Conservation (phyloP, 2,113 vertebrate genomes). For the Larimichthys crocea region DNA sequence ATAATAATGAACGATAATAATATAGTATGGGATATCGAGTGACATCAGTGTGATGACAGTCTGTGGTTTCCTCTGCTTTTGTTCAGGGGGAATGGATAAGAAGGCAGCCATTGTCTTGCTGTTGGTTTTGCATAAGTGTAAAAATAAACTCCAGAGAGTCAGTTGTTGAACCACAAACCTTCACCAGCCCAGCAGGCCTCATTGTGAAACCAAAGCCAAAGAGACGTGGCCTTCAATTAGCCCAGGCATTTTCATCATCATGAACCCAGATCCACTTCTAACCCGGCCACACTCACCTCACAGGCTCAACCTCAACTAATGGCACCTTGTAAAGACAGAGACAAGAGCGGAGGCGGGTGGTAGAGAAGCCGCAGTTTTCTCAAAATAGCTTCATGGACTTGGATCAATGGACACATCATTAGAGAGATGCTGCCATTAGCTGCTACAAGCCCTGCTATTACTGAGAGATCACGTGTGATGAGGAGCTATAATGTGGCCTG, state of each 20-base stretch:
- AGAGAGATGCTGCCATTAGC: slow-evolving; percentile 57
- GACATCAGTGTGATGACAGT: no score
- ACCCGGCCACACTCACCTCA: slow-evolving; percentile 42
- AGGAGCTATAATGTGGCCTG: slow-evolving; percentile 64
- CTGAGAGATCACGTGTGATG: slow-evolving; percentile 39
- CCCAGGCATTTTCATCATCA: slow-evolving; percentile 43
- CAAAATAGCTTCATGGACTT: slow-evolving; percentile 48
- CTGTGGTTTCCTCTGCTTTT: neutral
- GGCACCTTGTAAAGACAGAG: slow-evolving; percentile 65
- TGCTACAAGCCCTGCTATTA: slow-evolving; percentile 61
- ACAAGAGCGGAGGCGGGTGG: slow-evolving; percentile 22
- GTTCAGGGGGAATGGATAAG: slow-evolving; percentile 3
- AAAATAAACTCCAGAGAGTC: slow-evolving; percentile 45
- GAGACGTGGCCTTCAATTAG: slow-evolving; percentile 53
- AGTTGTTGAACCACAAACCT: slow-evolving; percentile 44
- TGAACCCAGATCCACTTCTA: slow-evolving; percentile 46
- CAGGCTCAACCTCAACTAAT: slow-evolving; percentile 43
- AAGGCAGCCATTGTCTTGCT: slow-evolving; percentile 35
- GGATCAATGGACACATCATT: slow-evolving; percentile 64
- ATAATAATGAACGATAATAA: no score
- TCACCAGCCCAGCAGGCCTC: slow-evolving; percentile 21
- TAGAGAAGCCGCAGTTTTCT: slow-evolving; percentile 11
- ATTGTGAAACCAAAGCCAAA: slow-evolving; percentile 34
- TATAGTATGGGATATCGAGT: no score
- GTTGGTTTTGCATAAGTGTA: slow-evolving; percentile 9